Conservation (phyloP, 2,113 vertebrate species). For the Dendrocopos noguchii region DNA sequence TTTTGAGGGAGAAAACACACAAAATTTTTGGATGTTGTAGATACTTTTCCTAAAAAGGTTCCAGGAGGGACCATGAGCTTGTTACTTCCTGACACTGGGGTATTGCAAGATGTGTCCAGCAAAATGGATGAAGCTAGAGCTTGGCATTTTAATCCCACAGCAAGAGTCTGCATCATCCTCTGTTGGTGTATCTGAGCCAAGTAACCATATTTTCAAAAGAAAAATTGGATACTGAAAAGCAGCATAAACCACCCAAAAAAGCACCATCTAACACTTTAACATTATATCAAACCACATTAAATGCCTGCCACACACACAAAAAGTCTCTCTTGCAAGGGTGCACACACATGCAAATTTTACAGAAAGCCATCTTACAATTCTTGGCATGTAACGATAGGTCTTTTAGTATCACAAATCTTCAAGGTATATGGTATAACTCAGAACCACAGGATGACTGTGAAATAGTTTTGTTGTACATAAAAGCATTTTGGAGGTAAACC, state of each 20-base stretch:
- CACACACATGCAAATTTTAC: background rate
- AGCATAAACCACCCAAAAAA: background rate
- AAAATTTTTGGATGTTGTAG: background rate
- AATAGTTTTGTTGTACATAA: background rate
- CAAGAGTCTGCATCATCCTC: background rate
- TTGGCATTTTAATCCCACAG: constrained; percentile 4
- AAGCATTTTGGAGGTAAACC: background rate
- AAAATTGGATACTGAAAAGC: background rate
- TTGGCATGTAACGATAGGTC: background rate
- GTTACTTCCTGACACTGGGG: background rate
- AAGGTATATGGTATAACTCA: background rate
- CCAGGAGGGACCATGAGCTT: background rate
- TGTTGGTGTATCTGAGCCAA: constrained; percentile 24
- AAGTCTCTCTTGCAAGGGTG: background rate
- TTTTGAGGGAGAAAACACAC: background rate
- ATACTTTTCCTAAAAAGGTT: background rate
- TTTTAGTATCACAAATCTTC: background rate
- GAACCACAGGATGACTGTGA: background rate
- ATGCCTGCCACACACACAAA: background rate
- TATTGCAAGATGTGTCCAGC: background rate
- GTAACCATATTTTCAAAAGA: background rate
- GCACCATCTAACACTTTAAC: background rate
- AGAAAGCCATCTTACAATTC: background rate
- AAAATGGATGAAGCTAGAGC: background rate
- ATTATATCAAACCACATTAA: background rate